Evolutionary conservation across 2,113 vertebrate genomes (phyloP).

Genomic region (Halichoeres trimaculatus): DNA sequence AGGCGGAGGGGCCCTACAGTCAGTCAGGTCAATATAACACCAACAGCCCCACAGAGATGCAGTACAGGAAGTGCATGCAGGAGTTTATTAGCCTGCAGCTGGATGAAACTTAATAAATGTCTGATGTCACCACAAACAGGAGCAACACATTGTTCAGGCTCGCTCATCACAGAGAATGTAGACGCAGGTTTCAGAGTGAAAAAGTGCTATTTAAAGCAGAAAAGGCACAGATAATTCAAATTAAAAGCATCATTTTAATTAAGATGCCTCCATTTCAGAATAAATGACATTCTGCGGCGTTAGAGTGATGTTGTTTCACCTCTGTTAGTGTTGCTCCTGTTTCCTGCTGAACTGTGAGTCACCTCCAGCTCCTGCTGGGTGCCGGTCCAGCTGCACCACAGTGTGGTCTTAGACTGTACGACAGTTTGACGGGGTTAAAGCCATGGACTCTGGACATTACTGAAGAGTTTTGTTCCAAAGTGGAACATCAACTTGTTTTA

Average conservation of each 20-base stretch:
- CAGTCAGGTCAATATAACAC: conserved; percentile 98
- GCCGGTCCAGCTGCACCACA: conserved; percentile 6
- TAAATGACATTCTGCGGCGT: background rate
- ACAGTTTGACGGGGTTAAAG: conserved; percentile 35
- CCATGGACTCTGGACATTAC: conserved; percentile 39
- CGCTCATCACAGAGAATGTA: background rate
- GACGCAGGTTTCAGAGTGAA: too few relatives aligned
- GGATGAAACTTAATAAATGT: conserved; percentile 83
- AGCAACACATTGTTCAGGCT: background rate
- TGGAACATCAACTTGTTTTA: conserved; percentile 33
- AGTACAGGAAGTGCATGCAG: conserved; percentile 96
- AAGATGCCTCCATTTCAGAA: background rate
- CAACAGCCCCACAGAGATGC: conserved; percentile 95
- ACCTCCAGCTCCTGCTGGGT: conserved; percentile 1
- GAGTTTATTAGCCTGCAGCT: conserved; percentile 97
- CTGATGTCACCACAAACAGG: background rate
- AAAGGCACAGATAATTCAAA: background rate
- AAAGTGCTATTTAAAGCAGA: background rate
- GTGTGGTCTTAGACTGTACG: conserved; percentile 15
- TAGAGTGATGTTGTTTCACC: conserved; percentile 31
- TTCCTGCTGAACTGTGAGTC: conserved; percentile 17
- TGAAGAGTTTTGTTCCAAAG: conserved; percentile 53
- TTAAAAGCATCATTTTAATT: background rate
- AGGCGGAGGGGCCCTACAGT: conserved; percentile 96
- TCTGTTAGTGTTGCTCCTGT: conserved; percentile 23